A percentile compares a stretch with the other conserved stretches of the same genome.
These are phyloP conservation scores for Sarcophaga rosellei DNA, from an alignment of 2,888 invertebrate species.

Conservation along the genomic window DNA sequence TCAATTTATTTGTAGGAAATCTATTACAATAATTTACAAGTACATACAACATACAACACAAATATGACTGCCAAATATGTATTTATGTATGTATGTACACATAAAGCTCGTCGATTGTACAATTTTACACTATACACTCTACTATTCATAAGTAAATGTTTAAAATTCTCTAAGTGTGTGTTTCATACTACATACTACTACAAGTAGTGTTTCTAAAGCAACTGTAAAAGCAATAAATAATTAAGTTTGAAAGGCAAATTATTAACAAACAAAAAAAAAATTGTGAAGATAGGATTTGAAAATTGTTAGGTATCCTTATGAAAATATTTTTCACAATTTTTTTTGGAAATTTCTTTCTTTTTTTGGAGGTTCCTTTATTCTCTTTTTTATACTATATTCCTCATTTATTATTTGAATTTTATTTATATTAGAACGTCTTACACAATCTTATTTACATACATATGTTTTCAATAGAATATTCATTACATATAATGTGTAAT, in stretches of 20 bases:
- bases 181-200: neutral
- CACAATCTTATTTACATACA: conserved; percentile 17
- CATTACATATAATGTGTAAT: conserved; percentile 6
- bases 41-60: neutral
- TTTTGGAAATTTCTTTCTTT: too few species aligned
- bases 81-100: neutral
- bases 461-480: conserved; percentile 18
- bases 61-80: neutral
- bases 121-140: neutral
- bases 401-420: neutral
- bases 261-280: neutral
- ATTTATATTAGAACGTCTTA: neutral
- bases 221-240: conserved; percentile 16
- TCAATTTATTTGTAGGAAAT: conserved; percentile 78
- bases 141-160: neutral
- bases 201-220: neutral
- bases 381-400: neutral
- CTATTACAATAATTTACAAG: conserved; percentile 71
- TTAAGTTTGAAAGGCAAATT: neutral
- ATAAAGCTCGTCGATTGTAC: neutral
- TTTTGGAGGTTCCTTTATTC: neutral
- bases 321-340: neutral
- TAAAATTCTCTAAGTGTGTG: neutral
- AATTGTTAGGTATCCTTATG: neutral
- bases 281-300: too few species aligned